phyloP scores from a whole-genome alignment of 2,113 vertebrate genomes.

The Zapornia atra region DNA sequence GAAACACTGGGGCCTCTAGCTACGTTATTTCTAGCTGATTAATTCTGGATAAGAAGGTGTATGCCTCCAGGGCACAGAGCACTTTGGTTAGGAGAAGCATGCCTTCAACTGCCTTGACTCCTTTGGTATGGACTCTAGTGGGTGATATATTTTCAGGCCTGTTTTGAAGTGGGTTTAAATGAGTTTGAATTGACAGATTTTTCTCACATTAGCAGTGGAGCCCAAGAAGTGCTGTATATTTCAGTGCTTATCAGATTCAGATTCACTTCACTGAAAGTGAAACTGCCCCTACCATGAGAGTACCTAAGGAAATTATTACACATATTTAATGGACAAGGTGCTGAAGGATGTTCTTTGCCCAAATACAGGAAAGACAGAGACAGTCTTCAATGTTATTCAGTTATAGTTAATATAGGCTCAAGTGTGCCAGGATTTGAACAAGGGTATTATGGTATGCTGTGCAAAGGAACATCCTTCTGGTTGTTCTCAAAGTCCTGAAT shows the following conservation, averaged over 20 bases:
- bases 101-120: not conserved
- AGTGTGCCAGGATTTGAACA: not conserved
- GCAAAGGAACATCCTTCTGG: not conserved
- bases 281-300: fast-evolving
- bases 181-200: not conserved
- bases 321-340: not conserved
- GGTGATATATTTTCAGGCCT: not conserved
- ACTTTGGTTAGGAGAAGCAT: not conserved
- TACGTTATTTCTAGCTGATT: constrained; percentile 32
- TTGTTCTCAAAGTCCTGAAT: not conserved
- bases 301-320: not conserved
- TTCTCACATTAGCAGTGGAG: not conserved
- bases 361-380: not conserved
- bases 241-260: not conserved
- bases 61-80: not conserved
- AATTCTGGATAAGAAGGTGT: constrained; percentile 15
- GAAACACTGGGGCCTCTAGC: not conserved
- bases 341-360: not conserved
- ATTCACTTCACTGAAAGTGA: not conserved
- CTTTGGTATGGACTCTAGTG: not conserved
- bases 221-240: not conserved
- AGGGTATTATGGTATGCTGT: not conserved
- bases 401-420: not conserved
- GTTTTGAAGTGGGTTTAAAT: not conserved
- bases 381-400: not conserved